Evolutionary conservation across 2,888 invertebrate genomes (phyloP).

Genomic region (Halictus quadricinctus): DNA sequence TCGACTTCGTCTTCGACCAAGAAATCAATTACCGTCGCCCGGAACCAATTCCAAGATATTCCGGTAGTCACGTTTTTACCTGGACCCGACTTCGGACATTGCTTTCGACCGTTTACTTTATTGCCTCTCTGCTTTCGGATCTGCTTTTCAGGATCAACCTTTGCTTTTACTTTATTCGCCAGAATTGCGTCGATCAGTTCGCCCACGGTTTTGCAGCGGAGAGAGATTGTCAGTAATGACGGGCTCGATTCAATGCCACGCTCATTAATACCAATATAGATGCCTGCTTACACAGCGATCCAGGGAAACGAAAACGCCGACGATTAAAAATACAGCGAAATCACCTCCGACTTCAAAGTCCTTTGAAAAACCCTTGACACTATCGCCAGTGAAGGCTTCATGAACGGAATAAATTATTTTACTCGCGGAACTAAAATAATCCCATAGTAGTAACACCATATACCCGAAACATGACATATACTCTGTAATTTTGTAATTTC

Average conservation of each 20-base stretch:
- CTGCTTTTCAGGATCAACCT: not conserved
- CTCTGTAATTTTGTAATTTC: no score
- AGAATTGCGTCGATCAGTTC: not conserved
- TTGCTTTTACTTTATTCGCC: not conserved
- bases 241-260: not conserved
- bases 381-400: no score
- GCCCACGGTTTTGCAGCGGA: not conserved
- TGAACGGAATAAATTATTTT: no score
- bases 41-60: conserved; percentile 46
- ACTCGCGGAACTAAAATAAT: no score
- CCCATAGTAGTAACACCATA: no score
- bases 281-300: no score
- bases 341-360: no score
- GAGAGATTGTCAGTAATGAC: not conserved
- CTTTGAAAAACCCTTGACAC: no score
- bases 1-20: conserved; percentile 39
- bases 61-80: conserved; percentile 50
- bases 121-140: not conserved
- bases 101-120: conserved; percentile 9
- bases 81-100: not conserved
- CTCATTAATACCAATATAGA: not conserved
- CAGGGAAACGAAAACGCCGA: no score
- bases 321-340: no score
- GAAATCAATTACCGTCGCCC: conserved; percentile 57
- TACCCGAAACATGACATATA: no score